Evolutionary conservation across 2,888 invertebrate genomes (phyloP), one percentile per base, ranked within the genome.

Genomic region (Melinopterus prodromus): DNA sequence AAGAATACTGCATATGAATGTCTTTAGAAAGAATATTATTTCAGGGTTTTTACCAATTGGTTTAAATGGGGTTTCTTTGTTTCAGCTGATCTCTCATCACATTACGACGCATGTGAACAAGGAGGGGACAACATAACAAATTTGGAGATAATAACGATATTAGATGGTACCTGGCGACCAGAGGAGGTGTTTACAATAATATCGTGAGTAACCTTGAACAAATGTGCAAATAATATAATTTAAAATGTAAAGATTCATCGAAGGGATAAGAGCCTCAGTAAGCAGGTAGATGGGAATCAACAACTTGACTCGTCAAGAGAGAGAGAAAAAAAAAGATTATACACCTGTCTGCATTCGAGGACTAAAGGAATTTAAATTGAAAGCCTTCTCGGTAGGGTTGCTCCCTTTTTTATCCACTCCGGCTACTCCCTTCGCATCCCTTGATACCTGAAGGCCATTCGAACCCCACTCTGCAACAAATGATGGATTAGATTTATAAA

Each of bases 81-180:
- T 69, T 77, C 35, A 84, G 84, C 81, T 80, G 80, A 82, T 15
- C 77, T 87, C 72, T 82, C 84, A 6, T 82, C 82, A 69, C 80
- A 82, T 36, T 85, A 86, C 80, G 86, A 85, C 78, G 82, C 81
- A 37, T 92, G 91, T 83, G 84, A 87, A 72, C 84, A 87, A 72
- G 86, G 87, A 15, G 84, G 79, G 7, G 78, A 84, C 78, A 88
- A 86, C 80, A 88, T 90, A 70, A 90, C 91, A 2, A 88, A 89
- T 6, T 87, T 93, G 83, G 92, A 93, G 84, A 86, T 93, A 71
- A 90, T 92, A 70, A 88, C 92, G 12, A 92, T 92, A 16, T 91
- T 93, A 0, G 93, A 93, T 85, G 91, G 91, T 35, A 90, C 91
- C 15, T 92, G 92, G 91, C 90, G 90, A 80, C 89, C 90, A 75